Base-by-base conservation (phyloP, 2,888 invertebrate species). In the Blastobasis lacticolella region DNA sequence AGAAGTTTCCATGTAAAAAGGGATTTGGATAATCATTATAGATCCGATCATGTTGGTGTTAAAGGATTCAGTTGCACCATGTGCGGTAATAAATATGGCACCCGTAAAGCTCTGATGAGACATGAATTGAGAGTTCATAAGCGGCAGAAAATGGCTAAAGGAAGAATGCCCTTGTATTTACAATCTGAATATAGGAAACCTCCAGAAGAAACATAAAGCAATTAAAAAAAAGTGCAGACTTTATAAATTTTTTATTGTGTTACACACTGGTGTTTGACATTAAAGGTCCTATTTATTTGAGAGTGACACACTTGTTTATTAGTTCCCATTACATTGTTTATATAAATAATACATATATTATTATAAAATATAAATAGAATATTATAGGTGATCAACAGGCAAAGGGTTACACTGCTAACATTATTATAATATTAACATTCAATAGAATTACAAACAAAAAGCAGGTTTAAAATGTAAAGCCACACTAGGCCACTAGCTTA, bases 121-220 rank as follows among this genome's bases (percentile, higher is more conserved):
- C 82, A 81, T 62, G 77, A 80, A 56, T 52, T 80, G 38, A 64
- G 71, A 48, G 75, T 81, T 4, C 82, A 82, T 49, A 81, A 80
- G 48, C 72, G 81, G 54, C 67, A 75, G 50, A 81, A 81, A 58
- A 69, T 80, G 72, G 64, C 71, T 1, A 77, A 73, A 57, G 81
- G 81, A 0, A 62, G 83, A 38, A 69, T 74, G 65, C 83, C 85
- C 9, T 58, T 81, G 49, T 84, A 85, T 63, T 64, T 84, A 50
- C 78, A 74, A 59, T 69, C 62, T 46, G 75, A 73, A 51, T 73
- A 71, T 54, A 68, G 59, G 45, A 67, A 64, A n/a, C 45, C 46
- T 10, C 38, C 6, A 40, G 40, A 40, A 40, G 40, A 40, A 40
- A 8, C 40, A 6, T 40, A 8, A 6, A 40, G 40, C 40, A 40